phyloP scores from a whole-genome alignment of 2,888 invertebrate species.

The Mycogona germanica region DNA sequence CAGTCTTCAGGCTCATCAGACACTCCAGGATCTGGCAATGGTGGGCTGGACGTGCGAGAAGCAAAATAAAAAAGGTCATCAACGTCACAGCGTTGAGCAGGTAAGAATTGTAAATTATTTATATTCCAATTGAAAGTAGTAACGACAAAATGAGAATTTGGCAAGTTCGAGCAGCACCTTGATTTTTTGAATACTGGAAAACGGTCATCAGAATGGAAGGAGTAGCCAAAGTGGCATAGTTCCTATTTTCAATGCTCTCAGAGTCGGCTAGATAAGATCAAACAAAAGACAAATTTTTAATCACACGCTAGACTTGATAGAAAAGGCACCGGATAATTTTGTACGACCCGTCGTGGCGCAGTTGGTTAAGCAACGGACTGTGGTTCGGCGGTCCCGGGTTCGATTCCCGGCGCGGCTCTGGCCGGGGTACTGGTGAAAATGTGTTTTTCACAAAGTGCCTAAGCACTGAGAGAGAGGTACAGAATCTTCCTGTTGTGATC shows the following conservation, averaged over 20 bases:
- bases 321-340: too few species aligned
- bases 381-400: too few species aligned
- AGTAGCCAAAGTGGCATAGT: slow-evolving; percentile 38
- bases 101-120: neutral
- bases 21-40: slow-evolving; percentile 95
- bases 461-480: too few species aligned
- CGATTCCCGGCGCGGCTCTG: too few species aligned
- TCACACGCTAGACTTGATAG: too few species aligned
- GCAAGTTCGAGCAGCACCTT: slow-evolving; percentile 44
- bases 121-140: neutral
- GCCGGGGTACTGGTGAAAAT: too few species aligned
- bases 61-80: slow-evolving; percentile 5
- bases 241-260: slow-evolving; percentile 23
- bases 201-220: slow-evolving; percentile 23
- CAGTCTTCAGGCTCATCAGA: slow-evolving; percentile 83
- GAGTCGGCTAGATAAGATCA: slow-evolving; percentile 16
- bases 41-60: slow-evolving; percentile 52
- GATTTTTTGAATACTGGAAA: slow-evolving; percentile 77
- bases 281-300: neutral
- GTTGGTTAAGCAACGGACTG: too few species aligned
- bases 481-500: too few species aligned
- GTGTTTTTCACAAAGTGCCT: too few species aligned
- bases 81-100: too few species aligned
- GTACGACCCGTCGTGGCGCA: too few species aligned
- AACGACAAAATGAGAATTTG: neutral